phyloP scores from a whole-genome alignment of 2,888 invertebrate genomes.

The Rhamnusium bicolor region DNA sequence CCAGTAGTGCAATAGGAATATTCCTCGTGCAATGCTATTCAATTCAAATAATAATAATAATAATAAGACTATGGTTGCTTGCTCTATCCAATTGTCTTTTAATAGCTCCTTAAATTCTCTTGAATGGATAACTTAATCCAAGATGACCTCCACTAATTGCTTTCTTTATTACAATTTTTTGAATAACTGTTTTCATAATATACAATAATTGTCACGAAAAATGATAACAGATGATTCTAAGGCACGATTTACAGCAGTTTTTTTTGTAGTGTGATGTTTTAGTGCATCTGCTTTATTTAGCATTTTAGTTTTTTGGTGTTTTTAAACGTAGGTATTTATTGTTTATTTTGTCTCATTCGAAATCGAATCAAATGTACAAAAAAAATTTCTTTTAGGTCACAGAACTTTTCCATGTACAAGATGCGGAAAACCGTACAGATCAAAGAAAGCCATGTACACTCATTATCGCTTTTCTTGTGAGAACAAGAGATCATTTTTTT shows the following conservation, averaged over 20 bases:
- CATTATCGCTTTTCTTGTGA: slow-evolving; percentile 60
- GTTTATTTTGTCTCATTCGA: not conserved
- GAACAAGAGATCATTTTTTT: slow-evolving; percentile 59
- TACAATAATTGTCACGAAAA: too few relatives aligned
- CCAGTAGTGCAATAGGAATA: too few relatives aligned
- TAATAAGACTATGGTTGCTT: too few relatives aligned
- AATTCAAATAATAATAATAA: too few relatives aligned
- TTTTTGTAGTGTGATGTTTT: slow-evolving; percentile 8
- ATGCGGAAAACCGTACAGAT: slow-evolving; percentile 60
- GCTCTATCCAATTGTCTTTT: too few relatives aligned
- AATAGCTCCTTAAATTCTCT: too few relatives aligned
- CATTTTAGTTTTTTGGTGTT: slow-evolving; percentile 14
- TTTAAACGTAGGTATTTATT: slow-evolving; percentile 18
- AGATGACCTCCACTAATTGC: too few relatives aligned
- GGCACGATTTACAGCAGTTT: not conserved
- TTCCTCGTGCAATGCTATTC: too few relatives aligned
- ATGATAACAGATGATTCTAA: not conserved
- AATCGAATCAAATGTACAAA: not conserved
- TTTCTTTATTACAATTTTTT: too few relatives aligned
- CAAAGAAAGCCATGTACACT: slow-evolving; percentile 60
- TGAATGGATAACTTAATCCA: too few relatives aligned
- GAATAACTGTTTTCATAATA: too few relatives aligned
- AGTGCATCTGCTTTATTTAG: slow-evolving; percentile 11
- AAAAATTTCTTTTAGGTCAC: slow-evolving; percentile 30
- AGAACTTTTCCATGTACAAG: slow-evolving; percentile 52